Evolutionary conservation across 2,888 invertebrate genomes (phyloP).

Genomic region (Callyntrura guangdongensis): DNA sequence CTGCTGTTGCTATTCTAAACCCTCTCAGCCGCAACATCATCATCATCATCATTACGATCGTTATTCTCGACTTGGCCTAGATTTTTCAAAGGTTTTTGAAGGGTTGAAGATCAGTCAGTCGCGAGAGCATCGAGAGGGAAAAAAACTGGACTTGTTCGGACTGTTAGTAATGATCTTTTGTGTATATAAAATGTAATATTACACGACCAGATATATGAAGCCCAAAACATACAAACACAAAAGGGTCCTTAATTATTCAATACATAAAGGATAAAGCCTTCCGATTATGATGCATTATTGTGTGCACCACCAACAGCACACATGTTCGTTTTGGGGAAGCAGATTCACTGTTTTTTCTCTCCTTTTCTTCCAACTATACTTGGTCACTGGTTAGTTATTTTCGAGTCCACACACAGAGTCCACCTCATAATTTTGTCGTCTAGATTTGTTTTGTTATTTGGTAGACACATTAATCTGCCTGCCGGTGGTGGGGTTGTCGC

Average conservation of each 20-base stretch:
- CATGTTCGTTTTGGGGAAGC: no score
- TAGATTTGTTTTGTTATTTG: no score
- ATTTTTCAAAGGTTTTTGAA: constrained; percentile 64
- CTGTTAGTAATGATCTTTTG: no score
- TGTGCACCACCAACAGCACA: no score
- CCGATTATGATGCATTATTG: no score
- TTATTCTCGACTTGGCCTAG: constrained; percentile 65
- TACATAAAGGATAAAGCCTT: no score
- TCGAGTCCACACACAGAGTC: constrained; percentile 27
- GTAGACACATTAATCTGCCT: no score
- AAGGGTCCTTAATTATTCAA: neutral
- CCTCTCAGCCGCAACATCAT: constrained; percentile 28
- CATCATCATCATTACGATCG: constrained; percentile 13
- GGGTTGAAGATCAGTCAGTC: constrained; percentile 56
- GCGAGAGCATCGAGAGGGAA: constrained; percentile 28
- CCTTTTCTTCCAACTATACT: constrained; percentile 18
- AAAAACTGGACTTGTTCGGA: constrained; percentile 23
- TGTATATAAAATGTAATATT: neutral
- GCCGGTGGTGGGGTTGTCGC: no score
- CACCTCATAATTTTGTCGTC: no score
- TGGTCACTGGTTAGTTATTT: constrained; percentile 60
- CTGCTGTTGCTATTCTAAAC: constrained; percentile 31
- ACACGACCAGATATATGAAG: neutral
- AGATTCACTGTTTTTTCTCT: no score
- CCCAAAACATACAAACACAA: neutral